phyloP scores from a whole-genome alignment of 2,888 invertebrate species.

The Glaucopsyche alexis region DNA sequence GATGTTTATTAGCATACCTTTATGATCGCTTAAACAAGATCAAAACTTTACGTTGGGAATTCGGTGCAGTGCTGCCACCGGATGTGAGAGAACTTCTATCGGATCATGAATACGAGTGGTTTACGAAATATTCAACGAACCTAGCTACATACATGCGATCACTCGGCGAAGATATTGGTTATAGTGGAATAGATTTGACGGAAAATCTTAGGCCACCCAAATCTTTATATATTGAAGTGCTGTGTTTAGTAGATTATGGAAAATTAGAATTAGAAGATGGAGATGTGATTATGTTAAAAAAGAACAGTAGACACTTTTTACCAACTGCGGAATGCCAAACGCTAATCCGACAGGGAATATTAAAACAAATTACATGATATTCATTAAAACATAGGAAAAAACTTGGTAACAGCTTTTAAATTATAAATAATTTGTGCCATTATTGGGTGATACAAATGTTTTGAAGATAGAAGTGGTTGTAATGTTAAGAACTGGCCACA shows the following conservation, averaged over 20 bases:
- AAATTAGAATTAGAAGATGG: conserved; percentile 97
- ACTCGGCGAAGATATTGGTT: conserved; percentile 86
- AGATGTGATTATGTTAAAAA: conserved; percentile 91
- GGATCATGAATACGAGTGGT: conserved; percentile 92
- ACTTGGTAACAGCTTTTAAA: neutral
- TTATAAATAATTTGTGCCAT: neutral
- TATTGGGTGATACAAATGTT: neutral
- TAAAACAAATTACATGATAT: conserved; percentile 84
- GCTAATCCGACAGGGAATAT: conserved; percentile 92
- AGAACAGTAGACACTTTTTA: conserved; percentile 94
- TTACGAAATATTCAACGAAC: conserved; percentile 91
- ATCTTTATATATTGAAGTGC: conserved; percentile 93
- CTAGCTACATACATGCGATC: conserved; percentile 94
- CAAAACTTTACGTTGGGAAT: conserved; percentile 95
- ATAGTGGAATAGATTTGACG: conserved; percentile 90
- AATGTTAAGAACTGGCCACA: neutral
- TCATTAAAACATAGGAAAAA: neutral
- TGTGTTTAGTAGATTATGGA: conserved; percentile 94
- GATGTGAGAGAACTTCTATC: conserved; percentile 90
- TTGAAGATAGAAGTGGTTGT: neutral
- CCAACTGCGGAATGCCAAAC: conserved; percentile 94
- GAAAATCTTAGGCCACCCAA: conserved; percentile 95
- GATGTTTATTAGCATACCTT: conserved; percentile 92
- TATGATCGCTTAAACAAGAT: conserved; percentile 90
- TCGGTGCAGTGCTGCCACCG: conserved; percentile 93